Conservation (phyloP, 2,888 invertebrate species). For the Thumatha senex region DNA sequence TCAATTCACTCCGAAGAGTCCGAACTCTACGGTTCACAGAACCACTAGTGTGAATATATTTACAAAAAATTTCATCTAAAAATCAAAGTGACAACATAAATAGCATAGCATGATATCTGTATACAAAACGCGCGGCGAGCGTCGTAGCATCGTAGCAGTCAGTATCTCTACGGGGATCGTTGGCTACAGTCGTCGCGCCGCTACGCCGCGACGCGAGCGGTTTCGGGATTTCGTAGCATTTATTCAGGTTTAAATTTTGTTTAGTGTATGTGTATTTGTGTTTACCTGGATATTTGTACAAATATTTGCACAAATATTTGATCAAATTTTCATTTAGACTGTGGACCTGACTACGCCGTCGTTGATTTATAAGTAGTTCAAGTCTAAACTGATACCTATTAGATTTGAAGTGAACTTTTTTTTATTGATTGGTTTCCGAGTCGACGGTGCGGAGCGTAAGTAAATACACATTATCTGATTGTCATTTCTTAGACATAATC, state of each 20-base stretch:
- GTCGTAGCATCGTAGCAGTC: slow-evolving; percentile 39
- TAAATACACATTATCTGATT: slow-evolving; percentile 18
- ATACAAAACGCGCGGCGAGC: not conserved
- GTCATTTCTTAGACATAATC: not conserved
- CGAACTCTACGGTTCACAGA: too few relatives aligned
- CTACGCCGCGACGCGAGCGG: slow-evolving; percentile 25
- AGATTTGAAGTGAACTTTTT: slow-evolving; percentile 38
- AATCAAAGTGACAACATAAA: too few relatives aligned
- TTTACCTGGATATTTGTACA: slow-evolving; percentile 8
- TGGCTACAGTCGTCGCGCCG: slow-evolving; percentile 58
- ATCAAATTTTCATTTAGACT: slow-evolving; percentile 10
- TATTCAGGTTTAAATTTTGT: slow-evolving; percentile 19
- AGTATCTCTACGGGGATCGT: slow-evolving; percentile 52
- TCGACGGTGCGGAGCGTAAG: slow-evolving; percentile 17
- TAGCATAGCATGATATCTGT: too few relatives aligned
- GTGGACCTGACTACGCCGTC: not conserved
- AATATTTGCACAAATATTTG: slow-evolving; percentile 1
- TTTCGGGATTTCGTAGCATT: slow-evolving; percentile 16
- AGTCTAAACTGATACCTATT: slow-evolving; percentile 17
- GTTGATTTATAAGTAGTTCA: slow-evolving; percentile 10
- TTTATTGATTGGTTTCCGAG: slow-evolving; percentile 26
- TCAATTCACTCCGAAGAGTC: too few relatives aligned
- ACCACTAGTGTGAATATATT: too few relatives aligned
- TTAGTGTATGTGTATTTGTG: slow-evolving; percentile 23
- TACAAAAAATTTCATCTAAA: too few relatives aligned